A percentile compares a stretch with the other conserved stretches of the same genome.
Conservation (phyloP, 1,140 invertebrate genomes). For the Cotesia glomerata region DNA sequence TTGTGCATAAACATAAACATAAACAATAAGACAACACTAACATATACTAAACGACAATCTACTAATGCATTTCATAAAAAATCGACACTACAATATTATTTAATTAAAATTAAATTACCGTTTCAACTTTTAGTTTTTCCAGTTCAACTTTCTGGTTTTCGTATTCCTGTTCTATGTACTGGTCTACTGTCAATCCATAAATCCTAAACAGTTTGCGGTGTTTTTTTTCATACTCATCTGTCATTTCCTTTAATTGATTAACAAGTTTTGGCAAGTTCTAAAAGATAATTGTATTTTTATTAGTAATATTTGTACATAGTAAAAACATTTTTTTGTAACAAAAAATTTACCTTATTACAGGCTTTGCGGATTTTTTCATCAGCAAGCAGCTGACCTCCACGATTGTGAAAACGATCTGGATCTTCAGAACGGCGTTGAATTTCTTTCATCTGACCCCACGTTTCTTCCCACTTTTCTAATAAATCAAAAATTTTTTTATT, state of each 20-base stretch:
- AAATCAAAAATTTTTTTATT: constrained; percentile 71
- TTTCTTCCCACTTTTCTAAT: constrained; percentile 67
- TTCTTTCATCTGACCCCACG: constrained; percentile 74
- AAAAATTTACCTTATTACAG: constrained; percentile 64
- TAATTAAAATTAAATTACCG: constrained; percentile 38
- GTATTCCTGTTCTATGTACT: constrained; percentile 66
- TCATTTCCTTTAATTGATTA: constrained; percentile 65
- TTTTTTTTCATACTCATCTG: constrained; percentile 64
- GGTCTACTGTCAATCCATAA: constrained; percentile 66
- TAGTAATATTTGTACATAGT: neutral
- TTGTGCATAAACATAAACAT: too few relatives aligned
- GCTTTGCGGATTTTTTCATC: constrained; percentile 86
- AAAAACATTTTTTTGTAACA: constrained; percentile 20
- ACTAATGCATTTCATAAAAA: neutral
- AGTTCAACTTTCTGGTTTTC: constrained; percentile 55
- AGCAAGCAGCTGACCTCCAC: constrained; percentile 79
- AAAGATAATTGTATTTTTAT: constrained; percentile 17
- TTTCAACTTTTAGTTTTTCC: constrained; percentile 52
- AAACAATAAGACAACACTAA: too few relatives aligned
- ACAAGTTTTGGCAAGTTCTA: constrained; percentile 72
- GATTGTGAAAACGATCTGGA: constrained; percentile 81
- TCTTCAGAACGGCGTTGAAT: constrained; percentile 75
- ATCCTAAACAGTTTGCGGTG: constrained; percentile 66
- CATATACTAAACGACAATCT: neutral
- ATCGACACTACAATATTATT: neutral